Percentiles rank a stretch among this genome's conserved stretches.
These are phyloP conservation scores for Asarcornis scutulata DNA, from an alignment of 2,113 vertebrate genomes.

Conservation along the genomic window DNA sequence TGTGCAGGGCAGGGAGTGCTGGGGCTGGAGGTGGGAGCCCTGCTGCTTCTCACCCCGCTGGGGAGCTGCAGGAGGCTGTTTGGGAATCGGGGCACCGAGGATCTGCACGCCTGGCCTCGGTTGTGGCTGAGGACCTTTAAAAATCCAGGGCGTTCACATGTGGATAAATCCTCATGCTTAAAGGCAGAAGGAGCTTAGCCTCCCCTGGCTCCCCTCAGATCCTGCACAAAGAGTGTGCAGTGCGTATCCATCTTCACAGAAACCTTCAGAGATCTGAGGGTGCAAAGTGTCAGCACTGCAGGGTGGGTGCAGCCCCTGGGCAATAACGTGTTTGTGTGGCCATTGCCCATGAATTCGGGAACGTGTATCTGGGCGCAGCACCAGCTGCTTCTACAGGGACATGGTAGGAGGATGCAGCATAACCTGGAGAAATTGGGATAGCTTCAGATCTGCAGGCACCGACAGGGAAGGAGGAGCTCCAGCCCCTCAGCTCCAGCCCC, in stretches of 20 bases:
- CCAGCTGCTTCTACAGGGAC: not conserved
- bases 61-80: too few species aligned
- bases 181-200: not conserved
- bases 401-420: not conserved
- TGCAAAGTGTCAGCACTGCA: not conserved
- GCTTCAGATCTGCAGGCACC: not conserved
- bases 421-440: not conserved
- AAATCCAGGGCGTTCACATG: fast-evolving
- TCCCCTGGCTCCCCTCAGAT: not conserved
- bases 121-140: not conserved
- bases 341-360: not conserved
- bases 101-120: fast-evolving
- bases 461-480: too few species aligned
- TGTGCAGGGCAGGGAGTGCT: too few species aligned
- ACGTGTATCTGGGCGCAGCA: not conserved
- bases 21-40: too few species aligned
- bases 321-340: not conserved
- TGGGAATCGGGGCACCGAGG: not conserved
- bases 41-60: too few species aligned
- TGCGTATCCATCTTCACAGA: not conserved
- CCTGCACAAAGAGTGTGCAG: not conserved
- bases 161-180: not conserved
- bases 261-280: not conserved
- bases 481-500: too few species aligned
- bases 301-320: not conserved